Evolutionary conservation across 2,113 vertebrate genomes (phyloP).

Genomic region (Gracilinanus agilis): DNA sequence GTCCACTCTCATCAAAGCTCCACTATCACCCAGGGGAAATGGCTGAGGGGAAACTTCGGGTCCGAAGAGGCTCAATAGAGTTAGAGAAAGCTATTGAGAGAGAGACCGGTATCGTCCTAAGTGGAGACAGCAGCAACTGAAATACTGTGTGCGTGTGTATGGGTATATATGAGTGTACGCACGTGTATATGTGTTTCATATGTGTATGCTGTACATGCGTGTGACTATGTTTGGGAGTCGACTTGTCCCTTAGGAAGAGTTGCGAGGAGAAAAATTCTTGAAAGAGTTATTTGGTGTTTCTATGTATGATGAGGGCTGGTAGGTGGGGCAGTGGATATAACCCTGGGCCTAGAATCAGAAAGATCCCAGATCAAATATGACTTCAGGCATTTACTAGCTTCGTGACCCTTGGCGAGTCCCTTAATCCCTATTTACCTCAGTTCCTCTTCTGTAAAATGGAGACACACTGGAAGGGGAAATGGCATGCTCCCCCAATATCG

Average conservation of each 20-base stretch:
- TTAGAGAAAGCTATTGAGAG: neutral
- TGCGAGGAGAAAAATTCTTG: neutral
- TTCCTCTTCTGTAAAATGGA: neutral
- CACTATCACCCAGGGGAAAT: rapidly evolving
- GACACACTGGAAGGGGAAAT: neutral
- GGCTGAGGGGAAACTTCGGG: neutral
- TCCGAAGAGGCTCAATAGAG: neutral
- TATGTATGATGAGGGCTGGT: neutral
- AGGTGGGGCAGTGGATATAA: neutral
- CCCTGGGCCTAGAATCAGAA: neutral
- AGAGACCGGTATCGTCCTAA: neutral
- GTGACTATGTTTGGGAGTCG: neutral
- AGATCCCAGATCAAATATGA: neutral
- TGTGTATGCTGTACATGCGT: neutral
- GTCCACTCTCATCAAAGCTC: neutral
- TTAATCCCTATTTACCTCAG: neutral
- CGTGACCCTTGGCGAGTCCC: neutral
- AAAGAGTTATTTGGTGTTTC: neutral
- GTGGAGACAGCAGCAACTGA: neutral
- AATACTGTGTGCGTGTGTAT: neutral
- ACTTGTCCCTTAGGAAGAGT: neutral
- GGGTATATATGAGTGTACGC: neutral
- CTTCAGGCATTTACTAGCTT: neutral
- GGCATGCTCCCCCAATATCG: neutral
- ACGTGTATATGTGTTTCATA: neutral